A percentile compares a stretch with the other conserved stretches of the same genome.
These are phyloP conservation scores for Premnoplex brunnescens DNA, from an alignment of 2,797 vertebrate genomes.

Conservation along the genomic window DNA sequence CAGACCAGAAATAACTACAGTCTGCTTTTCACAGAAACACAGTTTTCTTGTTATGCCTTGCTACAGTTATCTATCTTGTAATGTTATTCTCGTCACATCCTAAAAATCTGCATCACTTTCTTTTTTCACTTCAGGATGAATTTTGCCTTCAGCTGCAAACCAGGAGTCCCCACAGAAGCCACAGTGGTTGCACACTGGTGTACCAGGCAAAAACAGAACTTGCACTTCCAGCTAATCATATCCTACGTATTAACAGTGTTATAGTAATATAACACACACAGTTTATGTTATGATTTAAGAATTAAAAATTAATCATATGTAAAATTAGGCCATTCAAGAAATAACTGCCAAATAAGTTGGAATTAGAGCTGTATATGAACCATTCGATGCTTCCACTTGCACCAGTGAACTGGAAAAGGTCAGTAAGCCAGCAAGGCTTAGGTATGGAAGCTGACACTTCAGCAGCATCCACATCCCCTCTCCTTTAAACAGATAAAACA, in stretches of 20 bases:
- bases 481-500: conserved; percentile 5
- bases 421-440: neutral
- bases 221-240: neutral
- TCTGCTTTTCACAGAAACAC: conserved; percentile 52
- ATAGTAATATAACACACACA: neutral
- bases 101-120: conserved; percentile 17
- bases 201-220: neutral
- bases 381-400: neutral
- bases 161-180: conserved; percentile 20
- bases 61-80: conserved; percentile 20
- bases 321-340: conserved; percentile 57
- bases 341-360: conserved; percentile 43
- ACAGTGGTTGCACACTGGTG: neutral
- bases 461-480: neutral
- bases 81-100: conserved; percentile 23
- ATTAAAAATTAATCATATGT: conserved; percentile 56
- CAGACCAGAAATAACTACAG: conserved; percentile 37
- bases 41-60: conserved; percentile 38
- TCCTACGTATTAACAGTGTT: neutral
- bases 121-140: neutral
- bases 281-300: conserved; percentile 30
- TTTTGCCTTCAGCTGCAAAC: conserved; percentile 32
- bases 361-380: conserved; percentile 30
- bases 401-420: conserved; percentile 61
- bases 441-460: neutral